These are phyloP conservation scores for Leptatherina wallacei DNA, from an alignment of 2,797 vertebrate species.

Conservation along the genomic window DNA sequence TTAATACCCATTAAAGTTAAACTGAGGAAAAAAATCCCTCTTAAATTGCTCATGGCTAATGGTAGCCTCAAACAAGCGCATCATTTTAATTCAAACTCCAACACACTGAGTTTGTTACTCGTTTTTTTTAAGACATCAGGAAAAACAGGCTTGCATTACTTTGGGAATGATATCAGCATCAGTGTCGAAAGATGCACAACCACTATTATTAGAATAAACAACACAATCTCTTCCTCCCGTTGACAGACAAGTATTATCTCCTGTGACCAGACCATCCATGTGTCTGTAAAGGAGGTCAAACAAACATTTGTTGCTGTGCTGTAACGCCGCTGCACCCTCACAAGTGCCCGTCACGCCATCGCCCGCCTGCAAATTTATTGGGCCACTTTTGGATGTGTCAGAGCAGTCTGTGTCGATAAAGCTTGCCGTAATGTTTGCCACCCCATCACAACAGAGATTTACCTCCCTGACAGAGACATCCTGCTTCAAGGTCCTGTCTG, in stretches of 20 bases:
- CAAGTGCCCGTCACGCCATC: conserved; percentile 70
- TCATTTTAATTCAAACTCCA: neutral
- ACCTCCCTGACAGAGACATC: conserved; percentile 81
- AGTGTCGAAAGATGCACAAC: neutral
- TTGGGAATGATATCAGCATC: neutral
- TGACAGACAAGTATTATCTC: conserved; percentile 17
- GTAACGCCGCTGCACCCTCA: conserved; percentile 64
- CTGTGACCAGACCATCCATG: conserved; percentile 14
- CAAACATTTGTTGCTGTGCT: conserved; percentile 77
- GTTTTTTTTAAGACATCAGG: neutral
- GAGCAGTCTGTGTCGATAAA: conserved; percentile 85
- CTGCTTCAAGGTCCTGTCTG: conserved; percentile 84
- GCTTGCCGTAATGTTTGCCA: conserved; percentile 86
- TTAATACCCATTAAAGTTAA: neutral
- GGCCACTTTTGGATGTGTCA: conserved; percentile 81
- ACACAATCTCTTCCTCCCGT: conserved; percentile 12
- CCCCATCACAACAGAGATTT: conserved; percentile 80
- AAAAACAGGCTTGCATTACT: neutral
- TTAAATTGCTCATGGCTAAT: neutral
- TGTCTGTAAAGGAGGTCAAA: conserved; percentile 67
- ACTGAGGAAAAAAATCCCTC: neutral
- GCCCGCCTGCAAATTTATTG: conserved; percentile 75
- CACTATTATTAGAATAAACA: conserved; percentile 17
- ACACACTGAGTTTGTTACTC: neutral
- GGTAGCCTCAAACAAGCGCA: neutral